Base-by-base conservation (phyloP, 2,888 invertebrate genomes). In the Eumacrocentrus americanus region DNA sequence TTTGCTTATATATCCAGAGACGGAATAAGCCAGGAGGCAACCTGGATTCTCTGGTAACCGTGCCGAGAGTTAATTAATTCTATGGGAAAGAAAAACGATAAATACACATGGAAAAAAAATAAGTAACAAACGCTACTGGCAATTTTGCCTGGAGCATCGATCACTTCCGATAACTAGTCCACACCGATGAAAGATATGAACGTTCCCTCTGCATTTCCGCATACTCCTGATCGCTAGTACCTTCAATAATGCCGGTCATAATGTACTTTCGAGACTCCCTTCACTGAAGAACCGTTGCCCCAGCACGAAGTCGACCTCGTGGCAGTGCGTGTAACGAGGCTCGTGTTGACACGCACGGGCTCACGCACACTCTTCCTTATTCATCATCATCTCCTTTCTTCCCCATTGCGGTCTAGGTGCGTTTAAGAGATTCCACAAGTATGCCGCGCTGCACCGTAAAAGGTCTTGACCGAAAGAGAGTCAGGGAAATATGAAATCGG, bases 321-420 rank as follows among this genome's bases (percentile, higher is more conserved):
- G 34, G 44, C 44, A 40, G 29, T 59, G 59, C 53, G 55, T 60
- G 54, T 44, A 54, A 60, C 60, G 35, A 51, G 50, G 14, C 42
- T 60, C 50, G 35, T 56, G 55, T 60, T 60, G 60, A 51, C 51
- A 60, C 55, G 60, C 51, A 60, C 34, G 5, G 40, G 46, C 44
- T 42, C 44, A 60, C 54, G 35, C 48, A 50, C 11, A 53, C 12
- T 23, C 7, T 44, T 22, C 1, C 22, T 20, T 11, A 1, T 44
- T 44, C 1, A 7, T 44, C 2, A n/a, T 3, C n/a, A n/a, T n/a
- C n/a, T 44, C 9, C 18, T 22, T 22, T 25, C 12, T 14, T 12
- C 2, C n/a, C 4, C 22, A n/a, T 22, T 25, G 46, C 5, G 46
- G 46, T 46, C 14, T 6, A 44, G 25, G 25, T 46, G 23, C 23